Base-by-base conservation (phyloP, 2,113 vertebrate genomes). In the Entelurus aequoreus region DNA sequence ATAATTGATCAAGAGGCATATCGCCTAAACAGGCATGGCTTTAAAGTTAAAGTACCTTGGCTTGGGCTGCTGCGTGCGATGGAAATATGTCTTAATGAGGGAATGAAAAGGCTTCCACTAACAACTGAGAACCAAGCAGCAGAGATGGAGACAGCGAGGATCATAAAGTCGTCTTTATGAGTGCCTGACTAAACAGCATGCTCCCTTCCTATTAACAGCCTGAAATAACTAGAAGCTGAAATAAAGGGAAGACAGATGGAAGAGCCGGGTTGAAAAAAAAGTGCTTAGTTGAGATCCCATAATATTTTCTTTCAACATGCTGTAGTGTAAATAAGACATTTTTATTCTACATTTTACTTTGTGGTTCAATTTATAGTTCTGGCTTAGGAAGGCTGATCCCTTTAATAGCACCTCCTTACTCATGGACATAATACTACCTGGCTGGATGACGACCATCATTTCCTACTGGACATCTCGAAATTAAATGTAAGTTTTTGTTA, bases 81-180 rank as follows among this genome's bases (percentile, higher is more conserved):
- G 84, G 82, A 86, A 89, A 88, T 79, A 83, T 80, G 65, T 71
- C 76, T 82, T 87, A 89, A 89, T 83, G 79, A 83, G 86, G 77
- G 83, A 83, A 86, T 86, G 82, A 84, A 87, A 87, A 84, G 74
- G 65, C 76, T 74, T 73, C 69, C 55, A 21, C 83, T 84, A 84
- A 84, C 71, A 66, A 84, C 80, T 84, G 74, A 76, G 66, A 51
- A 60, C 71, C 11, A 8, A 54, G 35, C 36, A 36, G 35, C 6
- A 13, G 51, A 28, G 51, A 35, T 28, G 14, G 28, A 54, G 51
- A 55, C 9, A 57, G 40, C 9, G 38, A 57, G 55, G 16, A 16
- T 40, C 19, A 57, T 57, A 57, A 57, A 44, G 40, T 16, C 8
- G 16, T 44, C 38, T 57, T 57, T 57, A 57, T 57, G 55, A 57